Base-by-base conservation (phyloP, 2,888 invertebrate genomes). In the Pegoplata infirma region DNA sequence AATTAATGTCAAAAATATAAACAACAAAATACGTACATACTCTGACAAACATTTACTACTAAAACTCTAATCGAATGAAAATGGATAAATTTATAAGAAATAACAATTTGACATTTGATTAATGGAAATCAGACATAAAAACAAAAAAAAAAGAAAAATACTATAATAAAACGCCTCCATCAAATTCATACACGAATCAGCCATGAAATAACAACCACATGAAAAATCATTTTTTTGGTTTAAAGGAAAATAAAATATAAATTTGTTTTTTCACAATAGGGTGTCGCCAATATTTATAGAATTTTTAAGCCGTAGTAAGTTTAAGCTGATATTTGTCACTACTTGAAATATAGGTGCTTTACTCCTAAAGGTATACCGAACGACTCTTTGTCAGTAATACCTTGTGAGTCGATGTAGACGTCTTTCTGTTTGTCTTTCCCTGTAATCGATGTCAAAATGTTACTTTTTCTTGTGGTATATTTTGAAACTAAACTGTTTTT, bases 101-200 rank as follows among this genome's bases (percentile, higher is more conserved):
- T 61, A 73, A 51, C 63, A 66, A 14, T 76, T 80, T 67, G 66
- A 74, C 76, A 71, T 80, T 71, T 80, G 80, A 80, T 80, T 76
- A 80, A 80, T 80, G 72, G 64, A 63, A 75, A 58, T 75, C 79
- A 76, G 23, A 56, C 51, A 64, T 40, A n/a, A 1, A 40, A 40
- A 5, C 49, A 51, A 46, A 59, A 63, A 58, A 17, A 36, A 2
- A 66, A 58, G 53, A 21, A 0, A 58, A 10, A 40, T n/a, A 40
- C 36, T 3, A 40, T 40, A 40, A 40, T n/a, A n/a, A n/a, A 40
- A 40, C n/a, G 36, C n/a, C 36, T n/a, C 36, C n/a, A 28, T 0
- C 12, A 10, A 17, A 58, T 55, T 28, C 21, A 23, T 61, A 55
- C 21, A n/a, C 44, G 40, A 44, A 40, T 23, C n/a, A n/a, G n/a